phyloP scores from a whole-genome alignment of 2,888 invertebrate genomes.

The Sclerodermus sp. region DNA sequence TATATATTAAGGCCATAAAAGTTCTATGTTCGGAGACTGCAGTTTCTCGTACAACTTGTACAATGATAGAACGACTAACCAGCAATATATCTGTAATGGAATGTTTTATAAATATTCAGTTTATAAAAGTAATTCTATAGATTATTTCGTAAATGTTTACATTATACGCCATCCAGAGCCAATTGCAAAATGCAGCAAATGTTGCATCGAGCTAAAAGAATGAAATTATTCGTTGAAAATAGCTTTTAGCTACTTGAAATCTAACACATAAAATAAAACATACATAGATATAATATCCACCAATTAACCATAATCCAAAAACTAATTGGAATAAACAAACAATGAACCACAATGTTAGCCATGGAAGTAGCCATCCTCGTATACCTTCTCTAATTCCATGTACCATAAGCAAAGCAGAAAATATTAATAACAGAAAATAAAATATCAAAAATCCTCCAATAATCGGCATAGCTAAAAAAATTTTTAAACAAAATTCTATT shows the following conservation, averaged over 20 bases:
- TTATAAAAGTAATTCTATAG: too few relatives aligned
- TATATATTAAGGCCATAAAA: constrained; percentile 63
- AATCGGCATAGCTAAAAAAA: constrained; percentile 71
- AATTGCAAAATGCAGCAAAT: constrained; percentile 73
- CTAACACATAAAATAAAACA: constrained; percentile 55
- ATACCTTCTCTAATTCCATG: constrained; percentile 70
- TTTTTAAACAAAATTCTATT: background rate
- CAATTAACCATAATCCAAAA: constrained; percentile 83
- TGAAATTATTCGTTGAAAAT: constrained; percentile 10
- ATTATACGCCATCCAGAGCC: constrained; percentile 85
- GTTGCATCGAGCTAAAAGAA: constrained; percentile 75
- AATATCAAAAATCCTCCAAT: constrained; percentile 69
- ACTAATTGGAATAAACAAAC: constrained; percentile 74
- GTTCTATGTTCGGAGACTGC: constrained; percentile 86
- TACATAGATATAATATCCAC: constrained; percentile 90
- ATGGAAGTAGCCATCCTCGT: constrained; percentile 80
- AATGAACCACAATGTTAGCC: constrained; percentile 71
- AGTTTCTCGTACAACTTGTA: constrained; percentile 78
- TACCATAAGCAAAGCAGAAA: constrained; percentile 65
- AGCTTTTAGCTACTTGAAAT: background rate
- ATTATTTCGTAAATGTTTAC: constrained; percentile 65
- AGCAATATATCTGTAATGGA: constrained; percentile 77
- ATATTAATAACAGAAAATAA: constrained; percentile 63
- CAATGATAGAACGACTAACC: constrained; percentile 82
- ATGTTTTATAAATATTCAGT: constrained; percentile 8